Evolutionary conservation across 2,888 invertebrate species (phyloP), one percentile per base, ranked within the genome.

Genomic region (Leptopilina syphax): DNA sequence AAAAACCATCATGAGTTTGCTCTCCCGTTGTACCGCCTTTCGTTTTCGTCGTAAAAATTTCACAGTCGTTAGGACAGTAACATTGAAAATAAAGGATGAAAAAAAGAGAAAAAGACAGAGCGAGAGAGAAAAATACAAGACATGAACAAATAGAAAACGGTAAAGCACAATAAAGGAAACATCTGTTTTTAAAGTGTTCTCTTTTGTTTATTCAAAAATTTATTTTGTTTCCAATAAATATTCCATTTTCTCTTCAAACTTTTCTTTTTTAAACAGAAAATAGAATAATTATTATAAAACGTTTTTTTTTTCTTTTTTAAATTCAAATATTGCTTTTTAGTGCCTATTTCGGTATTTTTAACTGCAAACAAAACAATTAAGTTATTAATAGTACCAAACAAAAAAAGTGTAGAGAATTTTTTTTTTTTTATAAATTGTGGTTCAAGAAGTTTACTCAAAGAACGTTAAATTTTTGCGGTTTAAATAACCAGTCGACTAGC

Each of bases 391-490:
- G 34, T 34, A 34, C 3, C 34, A 0, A 34, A 34, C 34, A 34
- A 34, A 34, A 34, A 34, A 34, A 3, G 34, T 3, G 34, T 34
- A 34, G 18, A 24, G 47, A 44, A 24, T 4, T 68, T 67, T 47
- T 18, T 10, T 47, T 47, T 41, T 47, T 3, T 65, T n/a, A 70
- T 82, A 77, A 82, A 76, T 79, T 44, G 54, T 83, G 80, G 70
- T 73, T 73, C 78, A 41, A 70, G 65, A 47, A 76, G 41, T 77
- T 83, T 79, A 83, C 80, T 78, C 80, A 57, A 54, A 80, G 65
- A 80, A 83, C 83, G 77, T 76, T 77, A 79, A 83, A 78, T 83
- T 83, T 44, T 41, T 84, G 70, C 82, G 81, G 77, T 79, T 79
- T 78, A 81, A 84, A 73, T 82, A 76, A 81, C 82, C 80, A 77